These are phyloP conservation scores for Poeciliopsis turneri DNA, from an alignment of 2,797 vertebrate species.

Conservation along the genomic window DNA sequence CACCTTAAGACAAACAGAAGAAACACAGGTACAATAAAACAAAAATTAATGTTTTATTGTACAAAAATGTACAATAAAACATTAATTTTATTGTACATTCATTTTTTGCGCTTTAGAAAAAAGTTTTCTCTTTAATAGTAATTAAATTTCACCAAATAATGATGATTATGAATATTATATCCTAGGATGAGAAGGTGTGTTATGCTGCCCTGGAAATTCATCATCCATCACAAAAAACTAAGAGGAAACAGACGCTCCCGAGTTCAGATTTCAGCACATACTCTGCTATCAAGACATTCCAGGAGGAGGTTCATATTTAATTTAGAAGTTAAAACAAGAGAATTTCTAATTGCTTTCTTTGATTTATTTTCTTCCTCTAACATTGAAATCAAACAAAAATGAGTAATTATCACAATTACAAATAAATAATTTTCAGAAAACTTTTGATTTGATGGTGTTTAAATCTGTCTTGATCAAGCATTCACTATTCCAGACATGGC, in stretches of 20 bases:
- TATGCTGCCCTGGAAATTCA: slow-evolving; percentile 47
- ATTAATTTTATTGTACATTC: neutral
- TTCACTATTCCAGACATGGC: neutral
- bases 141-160: neutral
- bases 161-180: neutral
- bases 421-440: neutral
- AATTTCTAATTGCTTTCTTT: neutral
- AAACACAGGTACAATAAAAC: neutral
- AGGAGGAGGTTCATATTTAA: neutral
- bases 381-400: neutral
- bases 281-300: slow-evolving; percentile 39
- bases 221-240: slow-evolving; percentile 32
- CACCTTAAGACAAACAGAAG: neutral
- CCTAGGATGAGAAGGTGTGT: slow-evolving; percentile 54
- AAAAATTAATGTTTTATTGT: no score
- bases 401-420: neutral
- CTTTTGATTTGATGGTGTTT: neutral
- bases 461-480: neutral
- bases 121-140: neutral
- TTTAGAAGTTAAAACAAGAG: neutral
- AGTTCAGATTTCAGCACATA: slow-evolving; percentile 50
- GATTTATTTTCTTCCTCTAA: neutral
- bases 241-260: slow-evolving; percentile 19
- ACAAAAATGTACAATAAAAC: neutral
- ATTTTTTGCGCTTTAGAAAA: neutral